Percentiles rank a stretch among this genome's conserved stretches.
phyloP scores from a whole-genome alignment of 2,113 vertebrate species.

The Uria lomvia region DNA sequence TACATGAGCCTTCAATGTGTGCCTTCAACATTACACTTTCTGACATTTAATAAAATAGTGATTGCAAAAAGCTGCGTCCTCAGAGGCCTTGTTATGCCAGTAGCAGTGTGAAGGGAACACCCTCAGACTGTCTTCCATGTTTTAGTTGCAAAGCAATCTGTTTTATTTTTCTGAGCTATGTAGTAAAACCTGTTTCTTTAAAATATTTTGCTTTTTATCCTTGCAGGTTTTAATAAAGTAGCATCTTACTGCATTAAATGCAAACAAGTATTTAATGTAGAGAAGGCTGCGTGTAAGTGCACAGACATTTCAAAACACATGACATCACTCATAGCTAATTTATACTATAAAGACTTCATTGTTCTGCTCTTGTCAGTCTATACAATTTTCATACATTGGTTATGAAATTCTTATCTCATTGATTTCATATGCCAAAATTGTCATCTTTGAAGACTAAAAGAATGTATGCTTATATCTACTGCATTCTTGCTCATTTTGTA shows the following conservation, averaged over 20 bases:
- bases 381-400: neutral
- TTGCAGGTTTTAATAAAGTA: neutral
- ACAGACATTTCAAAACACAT: neutral
- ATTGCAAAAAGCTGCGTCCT: constrained; percentile 73
- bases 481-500: neutral
- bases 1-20: constrained; percentile 35
- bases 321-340: neutral
- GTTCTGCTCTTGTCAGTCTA: neutral
- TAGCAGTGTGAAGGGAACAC: constrained; percentile 19
- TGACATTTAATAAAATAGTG: constrained; percentile 80
- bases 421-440: neutral
- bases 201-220: neutral
- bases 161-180: constrained; percentile 66
- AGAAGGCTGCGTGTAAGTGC: neutral
- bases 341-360: neutral
- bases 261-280: neutral
- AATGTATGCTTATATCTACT: neutral
- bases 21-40: constrained; percentile 66
- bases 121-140: constrained; percentile 43
- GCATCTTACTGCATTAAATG: neutral
- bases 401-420: neutral
- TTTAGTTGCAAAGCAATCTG: constrained; percentile 53
- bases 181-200: neutral
- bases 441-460: neutral
- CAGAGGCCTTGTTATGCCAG: constrained; percentile 72